phyloP scores from a whole-genome alignment of 2,888 invertebrate species.

The Dasysyrphus tricinctus region DNA sequence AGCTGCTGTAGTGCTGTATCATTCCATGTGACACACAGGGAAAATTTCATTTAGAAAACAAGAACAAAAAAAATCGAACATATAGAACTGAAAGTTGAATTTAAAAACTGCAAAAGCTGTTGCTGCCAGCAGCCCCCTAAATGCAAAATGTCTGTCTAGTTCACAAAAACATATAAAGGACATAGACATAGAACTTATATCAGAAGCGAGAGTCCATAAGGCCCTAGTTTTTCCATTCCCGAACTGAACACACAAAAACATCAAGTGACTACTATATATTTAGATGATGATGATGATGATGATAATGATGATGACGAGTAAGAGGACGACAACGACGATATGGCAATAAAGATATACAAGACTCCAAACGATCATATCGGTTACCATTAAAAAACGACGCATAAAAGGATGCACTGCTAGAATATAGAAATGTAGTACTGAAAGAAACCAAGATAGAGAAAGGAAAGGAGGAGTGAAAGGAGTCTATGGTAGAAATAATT shows the following conservation, averaged over 20 bases:
- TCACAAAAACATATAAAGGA: neutral
- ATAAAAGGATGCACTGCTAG: constrained; percentile 9
- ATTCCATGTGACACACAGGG: constrained; percentile 14
- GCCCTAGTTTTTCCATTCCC: neutral
- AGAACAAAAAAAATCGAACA: neutral
- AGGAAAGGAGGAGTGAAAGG: neutral
- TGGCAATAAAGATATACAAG: constrained; percentile 60
- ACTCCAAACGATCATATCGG: constrained; percentile 59
- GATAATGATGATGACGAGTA: constrained; percentile 9
- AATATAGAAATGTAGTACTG: neutral
- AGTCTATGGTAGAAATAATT: constrained; percentile 48
- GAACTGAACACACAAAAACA: neutral
- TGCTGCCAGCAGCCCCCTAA: neutral
- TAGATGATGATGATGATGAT: constrained; percentile 35
- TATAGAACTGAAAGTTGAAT: constrained; percentile 25
- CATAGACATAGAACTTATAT: neutral
- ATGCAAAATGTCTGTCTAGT: neutral
- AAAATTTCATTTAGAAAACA: neutral
- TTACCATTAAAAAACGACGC: constrained; percentile 26
- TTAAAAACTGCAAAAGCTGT: neutral
- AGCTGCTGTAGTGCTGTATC: constrained; percentile 29
- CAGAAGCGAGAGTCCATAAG: constrained; percentile 26
- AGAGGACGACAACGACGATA: neutral
- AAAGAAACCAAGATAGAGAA: neutral
- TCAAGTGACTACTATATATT: constrained; percentile 33